Conservation (phyloP, 2,888 invertebrate species). For the Drosophila mayaguana region DNA sequence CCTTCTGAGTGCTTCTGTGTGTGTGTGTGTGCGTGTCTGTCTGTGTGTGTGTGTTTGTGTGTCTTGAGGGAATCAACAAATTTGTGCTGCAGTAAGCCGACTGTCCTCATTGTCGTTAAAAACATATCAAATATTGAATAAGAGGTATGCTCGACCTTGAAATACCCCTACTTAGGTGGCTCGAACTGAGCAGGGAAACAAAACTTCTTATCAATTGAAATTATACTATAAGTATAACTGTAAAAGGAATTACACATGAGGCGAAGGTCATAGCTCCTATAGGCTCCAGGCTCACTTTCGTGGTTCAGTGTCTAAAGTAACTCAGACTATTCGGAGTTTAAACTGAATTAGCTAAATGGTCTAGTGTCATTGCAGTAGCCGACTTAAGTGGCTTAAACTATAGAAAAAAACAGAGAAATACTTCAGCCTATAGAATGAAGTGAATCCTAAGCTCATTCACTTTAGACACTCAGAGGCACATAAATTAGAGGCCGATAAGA, state of each 20-base stretch:
- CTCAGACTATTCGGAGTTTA: too few relatives aligned
- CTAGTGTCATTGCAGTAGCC: too few relatives aligned
- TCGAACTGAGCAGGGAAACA: too few relatives aligned
- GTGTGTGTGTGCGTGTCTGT: slow-evolving; percentile 4
- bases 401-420: too few relatives aligned
- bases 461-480: neutral
- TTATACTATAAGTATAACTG: too few relatives aligned
- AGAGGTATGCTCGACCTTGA: slow-evolving; percentile 1
- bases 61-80: slow-evolving; percentile 32
- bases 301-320: neutral
- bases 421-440: too few relatives aligned
- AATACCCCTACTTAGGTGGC: slow-evolving; percentile 26
- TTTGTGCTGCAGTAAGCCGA: slow-evolving; percentile 43
- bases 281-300: too few relatives aligned
- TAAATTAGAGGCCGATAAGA: neutral
- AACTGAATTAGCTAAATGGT: too few relatives aligned
- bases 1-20: slow-evolving; percentile 6
- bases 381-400: too few relatives aligned
- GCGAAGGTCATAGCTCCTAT: too few relatives aligned
- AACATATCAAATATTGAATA: slow-evolving; percentile 11
- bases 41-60: slow-evolving; percentile 4
- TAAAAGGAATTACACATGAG: too few relatives aligned
- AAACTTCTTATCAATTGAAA: too few relatives aligned
- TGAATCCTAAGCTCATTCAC: neutral
- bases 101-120: slow-evolving; percentile 28